These are phyloP conservation scores for Oreochromis grahami DNA, from an alignment of 2,797 vertebrate species.

Conservation along the genomic window DNA sequence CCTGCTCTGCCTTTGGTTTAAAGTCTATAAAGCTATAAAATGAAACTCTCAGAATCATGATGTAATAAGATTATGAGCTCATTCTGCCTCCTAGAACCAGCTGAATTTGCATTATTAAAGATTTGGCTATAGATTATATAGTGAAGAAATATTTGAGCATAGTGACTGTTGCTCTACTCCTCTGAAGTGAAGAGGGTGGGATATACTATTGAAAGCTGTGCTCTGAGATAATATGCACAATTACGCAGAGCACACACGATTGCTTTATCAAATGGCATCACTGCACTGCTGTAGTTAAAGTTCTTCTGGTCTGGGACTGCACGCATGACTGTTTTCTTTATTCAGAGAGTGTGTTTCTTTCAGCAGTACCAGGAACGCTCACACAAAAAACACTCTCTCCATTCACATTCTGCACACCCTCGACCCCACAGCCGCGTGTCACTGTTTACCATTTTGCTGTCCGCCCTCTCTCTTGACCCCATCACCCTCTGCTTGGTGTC, in stretches of 20 bases:
- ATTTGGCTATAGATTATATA: not conserved
- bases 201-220: not conserved
- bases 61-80: not conserved
- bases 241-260: not conserved
- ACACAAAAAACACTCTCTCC: not conserved
- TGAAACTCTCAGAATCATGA: not conserved
- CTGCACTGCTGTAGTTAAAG: not conserved
- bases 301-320: not conserved
- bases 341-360: slow-evolving; percentile 2
- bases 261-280: slow-evolving; percentile 8
- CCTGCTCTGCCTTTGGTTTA: not conserved
- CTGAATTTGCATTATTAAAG: not conserved
- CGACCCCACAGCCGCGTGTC: not conserved
- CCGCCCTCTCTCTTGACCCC: slow-evolving; percentile 44
- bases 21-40: not conserved
- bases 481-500: slow-evolving; percentile 30
- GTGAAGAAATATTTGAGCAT: not conserved
- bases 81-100: not conserved
- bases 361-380: not conserved
- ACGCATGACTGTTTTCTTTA: slow-evolving; percentile 7
- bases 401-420: slow-evolving; percentile 1
- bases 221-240: not conserved
- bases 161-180: not conserved
- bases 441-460: slow-evolving; percentile 13
- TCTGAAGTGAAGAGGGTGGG: not conserved